Evolutionary conservation across 1,140 invertebrate genomes (phyloP).

Genomic region (Alviniconcha marisindica): DNA sequence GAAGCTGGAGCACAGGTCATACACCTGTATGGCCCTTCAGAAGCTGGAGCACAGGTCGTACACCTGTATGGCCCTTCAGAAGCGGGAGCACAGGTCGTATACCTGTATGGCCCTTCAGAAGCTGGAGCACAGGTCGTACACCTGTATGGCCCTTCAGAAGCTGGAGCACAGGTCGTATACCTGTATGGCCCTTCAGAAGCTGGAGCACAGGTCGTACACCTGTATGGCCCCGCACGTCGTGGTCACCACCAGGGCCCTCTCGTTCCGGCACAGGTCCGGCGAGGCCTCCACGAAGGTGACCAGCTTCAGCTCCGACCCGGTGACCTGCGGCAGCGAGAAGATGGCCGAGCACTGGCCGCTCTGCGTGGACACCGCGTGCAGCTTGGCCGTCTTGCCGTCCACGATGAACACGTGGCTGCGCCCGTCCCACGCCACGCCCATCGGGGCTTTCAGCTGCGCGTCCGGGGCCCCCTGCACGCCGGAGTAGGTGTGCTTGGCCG

Average conservation of each 20-base stretch:
- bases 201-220: conserved; percentile 30
- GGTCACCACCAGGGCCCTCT: conserved; percentile 31
- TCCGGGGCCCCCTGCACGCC: conserved; percentile 20
- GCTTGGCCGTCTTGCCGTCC: conserved; percentile 32
- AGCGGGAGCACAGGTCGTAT: too few species aligned
- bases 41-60: too few species aligned
- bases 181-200: background rate
- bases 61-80: too few species aligned
- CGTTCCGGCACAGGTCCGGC: conserved; percentile 31
- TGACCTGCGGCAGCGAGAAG: conserved; percentile 24
- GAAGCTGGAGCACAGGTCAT: too few species aligned
- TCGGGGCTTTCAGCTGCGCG: conserved; percentile 21
- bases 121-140: too few species aligned
- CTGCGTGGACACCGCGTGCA: conserved; percentile 31
- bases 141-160: too few species aligned
- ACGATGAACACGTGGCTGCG: conserved; percentile 18
- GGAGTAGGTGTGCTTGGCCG: conserved; percentile 25
- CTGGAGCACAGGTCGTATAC: too few species aligned
- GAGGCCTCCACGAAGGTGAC: conserved; percentile 37
- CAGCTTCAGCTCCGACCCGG: conserved; percentile 33
- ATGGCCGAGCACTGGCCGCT: conserved; percentile 30
- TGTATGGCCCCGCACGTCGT: conserved; percentile 16
- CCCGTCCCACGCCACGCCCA: conserved; percentile 33
- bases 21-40: too few species aligned
- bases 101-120: too few species aligned